These are phyloP conservation scores for Lycaena phlaeas DNA, from an alignment of 2,888 invertebrate species.

Conservation along the genomic window DNA sequence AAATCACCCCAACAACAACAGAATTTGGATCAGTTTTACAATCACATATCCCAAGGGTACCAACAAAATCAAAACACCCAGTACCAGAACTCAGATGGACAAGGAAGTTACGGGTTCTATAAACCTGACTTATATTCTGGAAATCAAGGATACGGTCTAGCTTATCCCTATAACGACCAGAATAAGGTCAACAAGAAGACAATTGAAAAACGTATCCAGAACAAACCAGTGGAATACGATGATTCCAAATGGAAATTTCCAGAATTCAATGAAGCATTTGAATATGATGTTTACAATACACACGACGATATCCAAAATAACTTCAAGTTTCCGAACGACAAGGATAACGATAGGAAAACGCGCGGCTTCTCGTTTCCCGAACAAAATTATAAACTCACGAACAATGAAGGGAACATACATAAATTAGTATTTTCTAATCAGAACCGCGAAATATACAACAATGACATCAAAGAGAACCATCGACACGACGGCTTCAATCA, in stretches of 20 bases:
- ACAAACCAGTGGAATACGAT: slow-evolving; percentile 34
- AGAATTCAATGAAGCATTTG: slow-evolving; percentile 16
- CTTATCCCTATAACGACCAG: slow-evolving; percentile 29
- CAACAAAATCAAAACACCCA: slow-evolving; percentile 17
- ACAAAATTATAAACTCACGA: background rate
- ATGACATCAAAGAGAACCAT: slow-evolving; percentile 15
- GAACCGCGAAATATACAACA: slow-evolving; percentile 1
- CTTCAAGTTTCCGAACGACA: slow-evolving; percentile 23
- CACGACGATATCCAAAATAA: slow-evolving; percentile 12
- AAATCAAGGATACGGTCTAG: slow-evolving; percentile 26
- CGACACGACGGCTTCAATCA: slow-evolving; percentile 17
- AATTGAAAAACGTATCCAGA: slow-evolving; percentile 49
- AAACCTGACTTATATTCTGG: background rate
- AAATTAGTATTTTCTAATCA: slow-evolving; percentile 5
- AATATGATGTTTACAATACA: background rate
- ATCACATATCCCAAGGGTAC: slow-evolving; percentile 35
- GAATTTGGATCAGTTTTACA: slow-evolving; percentile 50
- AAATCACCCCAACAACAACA: slow-evolving; percentile 57
- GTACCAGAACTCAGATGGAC: too few species aligned
- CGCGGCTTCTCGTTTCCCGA: background rate
- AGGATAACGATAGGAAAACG: slow-evolving; percentile 1
- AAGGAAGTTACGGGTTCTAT: slow-evolving; percentile 15
- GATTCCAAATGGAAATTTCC: slow-evolving; percentile 44
- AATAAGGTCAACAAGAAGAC: slow-evolving; percentile 23
- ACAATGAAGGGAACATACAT: slow-evolving; percentile 7